Evolutionary conservation across 2,113 vertebrate species (phyloP), one percentile per base, ranked within the genome.

Genomic region (Nanorana parkeri): DNA sequence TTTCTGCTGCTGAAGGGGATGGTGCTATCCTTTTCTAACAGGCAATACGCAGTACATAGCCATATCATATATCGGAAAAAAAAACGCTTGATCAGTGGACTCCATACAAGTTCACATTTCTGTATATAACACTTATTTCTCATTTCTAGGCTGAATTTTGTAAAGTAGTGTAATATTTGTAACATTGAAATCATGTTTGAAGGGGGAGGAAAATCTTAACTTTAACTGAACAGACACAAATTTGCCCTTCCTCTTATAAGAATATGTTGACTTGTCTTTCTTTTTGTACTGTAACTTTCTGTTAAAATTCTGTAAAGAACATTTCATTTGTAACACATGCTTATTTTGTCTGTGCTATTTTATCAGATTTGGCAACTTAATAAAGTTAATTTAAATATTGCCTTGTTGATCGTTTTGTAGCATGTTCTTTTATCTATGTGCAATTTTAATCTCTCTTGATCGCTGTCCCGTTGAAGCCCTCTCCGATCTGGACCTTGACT

Each of bases 81-180:
- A 47, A 47, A 8, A 47, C 2, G 10, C 10, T 15, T 47, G 8
- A 47, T 6, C 19, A 10, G 21, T 61, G 58, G 58, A 20, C 15
- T n/a, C 21, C n/a, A 20, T 55, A 16, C 51, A 58, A 28, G 32
- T 61, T 23, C 17, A 75, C 55, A 60, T 74, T 74, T 58, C 1
- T 75, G 54, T 75, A 21, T 75, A 75, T 41, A 58, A 21, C 24
- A 72, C 24, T 24, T 28, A 51, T 26, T 72, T 28, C 24, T 29
- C 51, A 55, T 91, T 88, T 89, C 91, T 92, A 89, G 88, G 86
- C 90, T 92, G 91, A 89, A 91, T 93, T 93, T 93, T 94, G 93
- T 95, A 94, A 93, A 95, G 92, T 95, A 93, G 92, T 94, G 92
- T 94, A 87, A 94, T 94, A 94, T 85, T 60, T 95, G 92, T 94